Conservation (phyloP, 2,888 invertebrate genomes). For the Dynastes maya region DNA sequence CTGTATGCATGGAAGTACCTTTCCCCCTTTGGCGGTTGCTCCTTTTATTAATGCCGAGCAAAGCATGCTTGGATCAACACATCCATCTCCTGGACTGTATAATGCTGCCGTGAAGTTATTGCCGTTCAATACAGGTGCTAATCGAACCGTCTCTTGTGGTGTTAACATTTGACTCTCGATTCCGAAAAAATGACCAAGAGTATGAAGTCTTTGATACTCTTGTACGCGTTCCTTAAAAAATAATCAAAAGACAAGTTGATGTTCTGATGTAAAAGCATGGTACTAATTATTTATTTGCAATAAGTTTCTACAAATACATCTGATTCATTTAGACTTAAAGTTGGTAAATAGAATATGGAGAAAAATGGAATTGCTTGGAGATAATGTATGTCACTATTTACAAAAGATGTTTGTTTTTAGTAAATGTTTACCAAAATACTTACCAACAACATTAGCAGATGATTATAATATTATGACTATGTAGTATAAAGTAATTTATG, state of each 20-base stretch:
- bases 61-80: conserved; percentile 88
- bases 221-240: conserved; percentile 79
- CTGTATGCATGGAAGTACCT: conserved; percentile 71
- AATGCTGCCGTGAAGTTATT: conserved; percentile 83
- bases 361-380: no score
- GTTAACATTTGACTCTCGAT: conserved; percentile 83
- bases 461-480: no score
- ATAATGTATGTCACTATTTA: no score
- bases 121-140: conserved; percentile 85
- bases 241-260: conserved; percentile 2
- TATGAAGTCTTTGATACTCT: conserved; percentile 87
- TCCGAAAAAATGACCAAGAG: conserved; percentile 85
- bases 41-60: conserved; percentile 83
- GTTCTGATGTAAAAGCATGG: neutral
- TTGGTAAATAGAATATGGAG: no score
- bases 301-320: no score
- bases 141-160: conserved; percentile 82
- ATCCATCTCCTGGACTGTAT: conserved; percentile 87
- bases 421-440: no score
- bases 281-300: no score
- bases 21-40: conserved; percentile 81
- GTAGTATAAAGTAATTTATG: no score
- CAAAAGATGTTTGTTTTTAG: no score
- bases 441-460: no score
- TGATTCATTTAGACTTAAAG: no score